Evolutionary conservation across 2,888 invertebrate species (phyloP), one percentile per base, ranked within the genome.

Genomic region (Luperina testacea): DNA sequence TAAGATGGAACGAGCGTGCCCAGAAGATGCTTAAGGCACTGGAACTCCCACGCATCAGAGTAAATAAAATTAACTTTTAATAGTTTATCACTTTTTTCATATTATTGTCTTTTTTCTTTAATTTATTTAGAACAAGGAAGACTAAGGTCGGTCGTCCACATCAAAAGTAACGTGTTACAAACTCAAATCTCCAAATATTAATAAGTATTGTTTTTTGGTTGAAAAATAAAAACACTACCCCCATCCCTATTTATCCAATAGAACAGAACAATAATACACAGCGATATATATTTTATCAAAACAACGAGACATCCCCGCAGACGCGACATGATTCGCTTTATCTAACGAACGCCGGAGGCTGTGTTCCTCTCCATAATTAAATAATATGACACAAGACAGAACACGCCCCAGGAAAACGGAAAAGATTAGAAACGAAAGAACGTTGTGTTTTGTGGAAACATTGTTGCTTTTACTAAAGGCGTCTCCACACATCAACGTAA

Each of bases 311-410:
- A 70, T 82, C 89, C 84, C 86, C 32, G 38, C 82, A 79, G 89
- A 80, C 68, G 75, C 27, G 77, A 88, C 87, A 90, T 90, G 90
- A 92, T 91, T 91, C 88, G 90, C 89, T 87, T 86, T 87, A 86
- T 90, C 90, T 92, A 92, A 92, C 92, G 92, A 92, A 92, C 88
- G 85, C 90, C 87, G 73, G 78, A 78, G 89, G 92, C 89, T 80
- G 84, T 84, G 86, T 87, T 81, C 45, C 72, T 80, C 77, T 76
- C 78, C 88, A 87, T 91, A 91, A 92, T 92, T 90, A 91, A 90
- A 92, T 92, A 90, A 89, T 90, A 89, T 90, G 87, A 89, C 91
- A 90, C 87, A 89, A 89, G 86, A 82, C 87, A 82, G 84, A 83
- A 82, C 82, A 86, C 77, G 83, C 84, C 81, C 71, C 65, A 70